Conservation (phyloP, 2,797 vertebrate genomes). For the Spinibarbus caldwelli region DNA sequence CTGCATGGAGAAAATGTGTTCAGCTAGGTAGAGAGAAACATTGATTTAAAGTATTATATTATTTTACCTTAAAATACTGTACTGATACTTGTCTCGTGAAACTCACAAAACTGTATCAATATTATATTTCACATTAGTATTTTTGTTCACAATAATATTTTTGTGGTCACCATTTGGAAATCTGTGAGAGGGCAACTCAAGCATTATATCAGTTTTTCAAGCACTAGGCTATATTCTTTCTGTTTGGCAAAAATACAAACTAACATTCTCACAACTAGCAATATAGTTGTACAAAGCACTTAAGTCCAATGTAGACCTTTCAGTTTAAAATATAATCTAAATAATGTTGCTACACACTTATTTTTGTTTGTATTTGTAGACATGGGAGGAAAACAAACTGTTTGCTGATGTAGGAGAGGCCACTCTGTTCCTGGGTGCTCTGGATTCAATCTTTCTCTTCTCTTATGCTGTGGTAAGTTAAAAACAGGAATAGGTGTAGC, state of each 20-base stretch:
- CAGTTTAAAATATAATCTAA: background rate
- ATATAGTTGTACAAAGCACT: background rate
- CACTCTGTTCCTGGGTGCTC: slow-evolving; percentile 89
- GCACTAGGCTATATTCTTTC: no score
- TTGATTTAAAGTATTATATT: background rate
- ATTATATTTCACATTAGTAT: background rate
- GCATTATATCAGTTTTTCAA: no score
- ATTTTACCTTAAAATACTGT: background rate
- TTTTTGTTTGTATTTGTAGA: slow-evolving; percentile 69
- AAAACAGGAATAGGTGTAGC: background rate
- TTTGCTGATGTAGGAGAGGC: slow-evolving; percentile 85
- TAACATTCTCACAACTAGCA: background rate
- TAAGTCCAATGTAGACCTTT: background rate
- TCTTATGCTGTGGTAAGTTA: slow-evolving; percentile 93
- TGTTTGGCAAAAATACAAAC: background rate
- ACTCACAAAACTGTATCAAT: no score
- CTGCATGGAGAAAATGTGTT: background rate
- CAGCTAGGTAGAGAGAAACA: background rate
- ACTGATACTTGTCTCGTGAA: background rate
- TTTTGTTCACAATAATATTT: background rate
- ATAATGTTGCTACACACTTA: background rate
- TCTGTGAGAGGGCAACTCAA: background rate
- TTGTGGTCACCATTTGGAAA: background rate
- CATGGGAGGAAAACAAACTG: slow-evolving; percentile 85
- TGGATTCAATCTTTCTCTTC: slow-evolving; percentile 96